Conservation (phyloP, 1,140 invertebrate species). For the Vanessa atalanta region DNA sequence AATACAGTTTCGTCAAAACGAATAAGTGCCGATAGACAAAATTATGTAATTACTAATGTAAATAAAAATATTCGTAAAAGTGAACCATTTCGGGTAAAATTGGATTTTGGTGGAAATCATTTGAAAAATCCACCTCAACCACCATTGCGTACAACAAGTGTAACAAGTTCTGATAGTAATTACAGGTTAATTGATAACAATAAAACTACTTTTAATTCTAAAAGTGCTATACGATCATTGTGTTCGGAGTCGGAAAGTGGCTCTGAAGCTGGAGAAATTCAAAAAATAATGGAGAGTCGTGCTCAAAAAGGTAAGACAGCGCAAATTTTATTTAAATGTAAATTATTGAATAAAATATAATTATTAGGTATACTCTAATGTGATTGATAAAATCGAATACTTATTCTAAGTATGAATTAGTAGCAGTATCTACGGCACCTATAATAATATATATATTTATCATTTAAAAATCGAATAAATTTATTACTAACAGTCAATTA, state of each 20-base stretch:
- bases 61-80: conserved; percentile 20
- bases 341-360: no score
- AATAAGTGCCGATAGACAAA: neutral
- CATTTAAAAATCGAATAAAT: no score
- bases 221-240: conserved; percentile 45
- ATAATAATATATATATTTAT: no score
- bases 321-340: neutral
- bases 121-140: conserved; percentile 51
- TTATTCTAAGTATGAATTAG: no score
- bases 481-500: no score
- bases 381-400: no score
- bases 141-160: conserved; percentile 63
- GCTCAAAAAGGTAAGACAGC: conserved; percentile 60
- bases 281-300: conserved; percentile 82
- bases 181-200: conserved; percentile 43
- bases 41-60: neutral
- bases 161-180: conserved; percentile 40
- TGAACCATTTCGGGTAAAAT: conserved; percentile 31
- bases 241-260: conserved; percentile 83
- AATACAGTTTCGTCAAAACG: neutral
- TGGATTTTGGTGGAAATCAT: neutral
- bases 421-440: no score
- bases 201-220: conserved; percentile 37
- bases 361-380: no score
- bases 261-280: conserved; percentile 84